Percentiles rank a stretch among this genome's conserved stretches.
Conservation (phyloP, 2,113 vertebrate species). For the Clarias batrachus region DNA sequence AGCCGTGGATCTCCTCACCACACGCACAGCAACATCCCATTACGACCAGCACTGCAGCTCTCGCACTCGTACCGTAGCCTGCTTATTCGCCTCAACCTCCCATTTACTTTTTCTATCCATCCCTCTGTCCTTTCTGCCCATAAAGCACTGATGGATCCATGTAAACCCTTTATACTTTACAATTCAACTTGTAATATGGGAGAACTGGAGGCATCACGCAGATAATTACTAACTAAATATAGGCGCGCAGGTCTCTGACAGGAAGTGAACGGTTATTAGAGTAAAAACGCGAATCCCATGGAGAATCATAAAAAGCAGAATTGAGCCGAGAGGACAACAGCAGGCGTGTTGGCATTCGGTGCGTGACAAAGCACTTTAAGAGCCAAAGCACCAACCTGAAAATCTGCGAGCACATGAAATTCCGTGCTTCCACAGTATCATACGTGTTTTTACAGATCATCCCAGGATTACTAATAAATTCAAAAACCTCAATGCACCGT, state of each 20-base stretch:
- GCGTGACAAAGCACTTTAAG: not conserved
- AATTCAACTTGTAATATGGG: not conserved
- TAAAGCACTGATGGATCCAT: slow-evolving; percentile 28
- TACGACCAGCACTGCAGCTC: slow-evolving; percentile 32
- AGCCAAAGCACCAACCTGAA: slow-evolving; percentile 1
- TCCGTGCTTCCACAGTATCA: not conserved
- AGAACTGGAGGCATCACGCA: not conserved
- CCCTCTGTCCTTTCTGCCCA: slow-evolving; percentile 1
- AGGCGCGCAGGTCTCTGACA: slow-evolving; percentile 9
- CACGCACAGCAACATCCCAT: slow-evolving; percentile 51
- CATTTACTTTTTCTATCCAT: not conserved
- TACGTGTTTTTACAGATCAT: not conserved
- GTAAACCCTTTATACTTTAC: slow-evolving; percentile 24
- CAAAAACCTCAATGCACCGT: slow-evolving; percentile 17
- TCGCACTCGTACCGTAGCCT: not conserved
- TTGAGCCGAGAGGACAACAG: not conserved
- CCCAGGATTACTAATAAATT: not conserved
- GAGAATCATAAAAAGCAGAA: slow-evolving; percentile 11
- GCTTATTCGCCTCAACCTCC: slow-evolving; percentile 4
- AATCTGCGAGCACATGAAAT: not conserved
- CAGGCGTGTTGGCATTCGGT: not conserved
- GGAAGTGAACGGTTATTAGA: not conserved
- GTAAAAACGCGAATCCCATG: not conserved
- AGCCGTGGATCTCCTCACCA: slow-evolving; percentile 56
- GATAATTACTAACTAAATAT: slow-evolving; percentile 26